phyloP scores from a whole-genome alignment of 2,888 invertebrate genomes.

The Harmothoe impar region DNA sequence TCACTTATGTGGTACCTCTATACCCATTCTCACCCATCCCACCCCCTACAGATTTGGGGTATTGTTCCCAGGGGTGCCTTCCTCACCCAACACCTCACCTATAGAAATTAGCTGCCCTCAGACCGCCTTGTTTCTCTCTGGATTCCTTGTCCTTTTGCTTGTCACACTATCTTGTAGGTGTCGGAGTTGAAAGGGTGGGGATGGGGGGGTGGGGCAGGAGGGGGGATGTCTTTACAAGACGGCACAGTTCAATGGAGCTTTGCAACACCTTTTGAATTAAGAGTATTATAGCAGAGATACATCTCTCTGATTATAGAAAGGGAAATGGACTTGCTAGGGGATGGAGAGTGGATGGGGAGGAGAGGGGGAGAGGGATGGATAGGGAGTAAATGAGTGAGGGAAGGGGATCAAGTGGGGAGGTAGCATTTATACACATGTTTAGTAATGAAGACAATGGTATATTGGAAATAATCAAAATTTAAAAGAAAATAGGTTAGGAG shows the following conservation, averaged over 20 bases:
- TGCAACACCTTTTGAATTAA: too few relatives aligned
- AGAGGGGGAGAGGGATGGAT: background rate
- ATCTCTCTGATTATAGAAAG: too few relatives aligned
- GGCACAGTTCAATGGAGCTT: too few relatives aligned
- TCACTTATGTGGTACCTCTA: slow-evolving; percentile 4
- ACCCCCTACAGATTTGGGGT: background rate
- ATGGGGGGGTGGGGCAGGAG: background rate
- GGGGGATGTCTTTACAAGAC: too few relatives aligned
- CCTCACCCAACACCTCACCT: background rate
- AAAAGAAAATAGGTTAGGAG: too few relatives aligned
- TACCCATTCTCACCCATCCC: background rate
- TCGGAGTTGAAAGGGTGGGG: background rate
- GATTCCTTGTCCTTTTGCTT: background rate
- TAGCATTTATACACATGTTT: too few relatives aligned
- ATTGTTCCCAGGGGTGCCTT: background rate
- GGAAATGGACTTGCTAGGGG: background rate
- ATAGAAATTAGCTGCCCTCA: background rate
- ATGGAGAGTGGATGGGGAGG: background rate
- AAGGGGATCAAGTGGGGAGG: background rate
- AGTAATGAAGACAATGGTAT: too few relatives aligned
- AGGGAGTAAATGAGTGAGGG: background rate
- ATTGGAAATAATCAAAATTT: too few relatives aligned
- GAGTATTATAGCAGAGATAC: too few relatives aligned
- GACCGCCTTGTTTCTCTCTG: background rate
- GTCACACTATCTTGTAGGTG: slow-evolving; percentile 19